These are phyloP conservation scores for Delichon dasypus DNA, from an alignment of 2,797 vertebrate genomes.

Conservation along the genomic window DNA sequence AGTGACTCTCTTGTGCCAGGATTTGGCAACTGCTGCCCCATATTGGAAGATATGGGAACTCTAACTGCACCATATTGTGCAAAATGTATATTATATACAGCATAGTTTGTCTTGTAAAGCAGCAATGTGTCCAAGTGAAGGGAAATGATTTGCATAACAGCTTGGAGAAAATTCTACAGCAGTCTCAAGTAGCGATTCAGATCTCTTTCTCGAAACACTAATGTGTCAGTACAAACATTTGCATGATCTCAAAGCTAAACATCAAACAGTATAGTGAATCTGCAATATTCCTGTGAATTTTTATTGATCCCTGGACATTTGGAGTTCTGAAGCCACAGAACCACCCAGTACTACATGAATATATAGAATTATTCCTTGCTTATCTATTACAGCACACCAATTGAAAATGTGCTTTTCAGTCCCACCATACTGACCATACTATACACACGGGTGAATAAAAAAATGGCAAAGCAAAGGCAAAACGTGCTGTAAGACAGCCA, in stretches of 20 bases:
- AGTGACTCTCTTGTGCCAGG: conserved; percentile 32
- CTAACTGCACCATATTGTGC: conserved; percentile 5
- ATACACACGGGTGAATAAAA: background rate
- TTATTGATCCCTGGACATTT: background rate
- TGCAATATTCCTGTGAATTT: background rate
- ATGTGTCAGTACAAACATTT: background rate
- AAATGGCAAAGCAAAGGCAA: background rate
- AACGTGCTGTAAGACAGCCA: background rate
- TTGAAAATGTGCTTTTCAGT: background rate
- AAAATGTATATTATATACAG: background rate
- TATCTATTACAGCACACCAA: background rate
- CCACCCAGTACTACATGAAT: background rate
- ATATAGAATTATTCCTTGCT: background rate
- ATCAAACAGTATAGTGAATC: background rate
- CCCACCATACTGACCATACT: background rate
- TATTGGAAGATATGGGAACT: conserved; percentile 62
- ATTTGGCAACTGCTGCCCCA: conserved; percentile 68
- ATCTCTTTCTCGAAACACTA: background rate
- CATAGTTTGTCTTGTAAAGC: background rate
- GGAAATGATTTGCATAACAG: background rate
- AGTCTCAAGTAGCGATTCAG: background rate
- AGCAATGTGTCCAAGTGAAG: background rate
- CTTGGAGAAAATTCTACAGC: background rate
- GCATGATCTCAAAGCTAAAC: background rate
- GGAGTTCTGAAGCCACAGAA: background rate